phyloP scores from a whole-genome alignment of 1,140 invertebrate species.

The Berghia stephanieae region DNA sequence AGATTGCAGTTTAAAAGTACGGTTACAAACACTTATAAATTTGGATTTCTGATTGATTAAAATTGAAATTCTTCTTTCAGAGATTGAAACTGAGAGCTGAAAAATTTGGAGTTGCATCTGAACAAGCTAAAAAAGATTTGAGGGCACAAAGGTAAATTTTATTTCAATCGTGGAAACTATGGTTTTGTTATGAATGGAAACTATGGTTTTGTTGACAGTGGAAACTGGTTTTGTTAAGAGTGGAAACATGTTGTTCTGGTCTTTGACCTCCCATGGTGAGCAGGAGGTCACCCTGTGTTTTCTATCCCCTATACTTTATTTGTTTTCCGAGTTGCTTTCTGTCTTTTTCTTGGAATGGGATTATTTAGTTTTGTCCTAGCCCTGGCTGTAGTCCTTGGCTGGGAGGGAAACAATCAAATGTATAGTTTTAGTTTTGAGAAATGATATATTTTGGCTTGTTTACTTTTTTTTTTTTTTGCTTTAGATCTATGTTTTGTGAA shows the following conservation, averaged over 20 bases:
- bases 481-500: too few species aligned
- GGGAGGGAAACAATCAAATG: too few species aligned
- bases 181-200: too few species aligned
- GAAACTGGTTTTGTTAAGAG: neutral
- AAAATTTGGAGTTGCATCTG: conserved; percentile 22
- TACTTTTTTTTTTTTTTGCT: too few species aligned
- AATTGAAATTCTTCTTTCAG: neutral
- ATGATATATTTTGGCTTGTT: too few species aligned
- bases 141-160: conserved; percentile 20
- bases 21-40: neutral
- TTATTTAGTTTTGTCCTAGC: too few species aligned
- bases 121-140: conserved; percentile 25
- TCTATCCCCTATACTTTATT: neutral
- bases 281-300: neutral
- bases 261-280: neutral
- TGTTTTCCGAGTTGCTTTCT: neutral
- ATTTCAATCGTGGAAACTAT: too few species aligned
- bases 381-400: too few species aligned
- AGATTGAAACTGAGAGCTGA: conserved; percentile 26
- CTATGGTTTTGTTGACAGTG: neutral
- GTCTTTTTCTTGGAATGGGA: too few species aligned
- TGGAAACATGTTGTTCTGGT: neutral
- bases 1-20: neutral
- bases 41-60: neutral
- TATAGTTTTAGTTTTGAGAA: too few species aligned